Conservation (phyloP, 2,113 vertebrate genomes). For the Hemiprocne comata region DNA sequence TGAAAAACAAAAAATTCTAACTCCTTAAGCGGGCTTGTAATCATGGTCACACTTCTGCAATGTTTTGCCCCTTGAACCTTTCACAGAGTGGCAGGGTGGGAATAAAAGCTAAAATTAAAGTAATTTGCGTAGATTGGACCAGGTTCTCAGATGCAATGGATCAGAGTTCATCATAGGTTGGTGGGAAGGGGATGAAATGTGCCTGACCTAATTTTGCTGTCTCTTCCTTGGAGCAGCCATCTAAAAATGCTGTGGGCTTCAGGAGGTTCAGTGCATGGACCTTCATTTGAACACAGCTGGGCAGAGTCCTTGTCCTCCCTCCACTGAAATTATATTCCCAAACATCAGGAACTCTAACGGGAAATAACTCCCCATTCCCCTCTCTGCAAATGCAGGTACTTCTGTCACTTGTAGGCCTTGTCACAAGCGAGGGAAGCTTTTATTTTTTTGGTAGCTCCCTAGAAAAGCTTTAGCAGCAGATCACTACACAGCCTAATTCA, state of each 20-base stretch:
- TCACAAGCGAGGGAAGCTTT: background rate
- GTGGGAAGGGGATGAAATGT: background rate
- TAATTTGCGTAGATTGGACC: background rate
- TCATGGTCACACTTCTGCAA: background rate
- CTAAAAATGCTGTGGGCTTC: background rate
- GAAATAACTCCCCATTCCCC: background rate
- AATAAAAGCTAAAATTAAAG: background rate
- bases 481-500: background rate
- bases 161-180: background rate
- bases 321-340: background rate
- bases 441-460: background rate
- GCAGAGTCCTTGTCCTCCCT: background rate
- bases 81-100: background rate
- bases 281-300: background rate
- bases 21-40: background rate
- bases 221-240: background rate
- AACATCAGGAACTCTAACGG: background rate
- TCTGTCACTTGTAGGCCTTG: background rate
- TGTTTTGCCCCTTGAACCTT: background rate
- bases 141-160: background rate
- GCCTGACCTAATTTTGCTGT: background rate
- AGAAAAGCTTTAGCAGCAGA: background rate
- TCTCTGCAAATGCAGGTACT: background rate
- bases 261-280: accelerated
- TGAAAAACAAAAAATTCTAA: background rate